Evolutionary conservation across 2,888 invertebrate species (phyloP).

Genomic region (Incurvaria masculella): DNA sequence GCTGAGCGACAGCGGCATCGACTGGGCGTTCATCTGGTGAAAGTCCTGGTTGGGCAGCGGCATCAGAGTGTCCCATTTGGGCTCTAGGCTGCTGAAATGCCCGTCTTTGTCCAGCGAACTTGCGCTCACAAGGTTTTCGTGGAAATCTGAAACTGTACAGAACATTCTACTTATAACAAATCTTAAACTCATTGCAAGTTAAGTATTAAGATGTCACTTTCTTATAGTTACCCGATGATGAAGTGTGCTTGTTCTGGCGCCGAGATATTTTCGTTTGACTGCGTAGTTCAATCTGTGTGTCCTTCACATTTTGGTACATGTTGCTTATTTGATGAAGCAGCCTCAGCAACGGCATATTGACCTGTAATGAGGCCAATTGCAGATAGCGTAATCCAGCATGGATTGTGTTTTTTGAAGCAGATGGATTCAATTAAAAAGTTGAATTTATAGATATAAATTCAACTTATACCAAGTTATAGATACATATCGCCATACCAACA

Average conservation of each 20-base stretch:
- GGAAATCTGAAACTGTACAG: slow-evolving; percentile 57
- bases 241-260: slow-evolving; percentile 37
- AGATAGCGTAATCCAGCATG: too few species aligned
- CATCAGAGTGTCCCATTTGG: slow-evolving; percentile 37
- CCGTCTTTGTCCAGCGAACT: slow-evolving; percentile 40
- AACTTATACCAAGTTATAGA: too few species aligned
- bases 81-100: slow-evolving; percentile 30
- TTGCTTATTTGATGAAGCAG: slow-evolving; percentile 94
- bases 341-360: slow-evolving; percentile 92
- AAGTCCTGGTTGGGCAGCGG: slow-evolving; percentile 45
- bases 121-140: slow-evolving; percentile 54
- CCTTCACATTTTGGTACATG: slow-evolving; percentile 96
- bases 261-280: slow-evolving; percentile 52
- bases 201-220: too few species aligned
- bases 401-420: too few species aligned
- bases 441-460: too few species aligned
- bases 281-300: slow-evolving; percentile 87
- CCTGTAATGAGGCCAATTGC: too few species aligned
- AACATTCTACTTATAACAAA: too few species aligned
- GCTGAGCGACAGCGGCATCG: slow-evolving; percentile 15
- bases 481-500: too few species aligned
- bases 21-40: slow-evolving; percentile 42
- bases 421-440: too few species aligned
- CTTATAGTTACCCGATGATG: slow-evolving; percentile 30
- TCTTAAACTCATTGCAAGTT: too few species aligned